These are phyloP conservation scores for Camponotus fellah DNA, from an alignment of 2,888 invertebrate genomes.

Conservation along the genomic window DNA sequence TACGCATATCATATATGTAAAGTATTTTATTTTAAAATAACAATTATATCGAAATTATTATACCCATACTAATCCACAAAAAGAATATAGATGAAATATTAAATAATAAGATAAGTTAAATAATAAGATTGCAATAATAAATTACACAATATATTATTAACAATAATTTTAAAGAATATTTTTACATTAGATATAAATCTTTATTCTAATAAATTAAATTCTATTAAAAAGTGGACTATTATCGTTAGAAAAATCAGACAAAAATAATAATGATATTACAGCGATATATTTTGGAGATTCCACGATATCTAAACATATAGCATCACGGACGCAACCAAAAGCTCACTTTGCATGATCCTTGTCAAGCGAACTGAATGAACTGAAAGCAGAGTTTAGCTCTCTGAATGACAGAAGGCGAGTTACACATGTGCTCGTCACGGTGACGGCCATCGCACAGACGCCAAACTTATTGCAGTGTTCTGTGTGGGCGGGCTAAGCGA, in stretches of 20 bases:
- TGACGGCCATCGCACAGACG: conserved; percentile 84
- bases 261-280: not conserved
- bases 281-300: not conserved
- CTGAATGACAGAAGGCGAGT: conserved; percentile 83
- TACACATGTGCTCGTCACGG: conserved; percentile 85
- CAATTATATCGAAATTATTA: conserved; percentile 2
- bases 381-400: conserved; percentile 66
- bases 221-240: not conserved
- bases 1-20: not conserved
- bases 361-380: conserved; percentile 72
- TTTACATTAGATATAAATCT: not conserved
- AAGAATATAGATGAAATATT: not conserved
- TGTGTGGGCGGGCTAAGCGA: conserved; percentile 84
- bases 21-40: not conserved
- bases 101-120: conserved; percentile 14
- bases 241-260: not conserved
- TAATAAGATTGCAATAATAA: not conserved
- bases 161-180: not conserved
- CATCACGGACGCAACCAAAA: conserved; percentile 30
- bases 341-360: conserved; percentile 71
- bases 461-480: conserved; percentile 79
- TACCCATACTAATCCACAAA: not conserved
- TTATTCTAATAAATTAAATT: too few species aligned
- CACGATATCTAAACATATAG: conserved; percentile 15
- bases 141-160: not conserved